Evolutionary conservation across 2,888 invertebrate genomes (phyloP).

Genomic region (Busseola fusca): DNA sequence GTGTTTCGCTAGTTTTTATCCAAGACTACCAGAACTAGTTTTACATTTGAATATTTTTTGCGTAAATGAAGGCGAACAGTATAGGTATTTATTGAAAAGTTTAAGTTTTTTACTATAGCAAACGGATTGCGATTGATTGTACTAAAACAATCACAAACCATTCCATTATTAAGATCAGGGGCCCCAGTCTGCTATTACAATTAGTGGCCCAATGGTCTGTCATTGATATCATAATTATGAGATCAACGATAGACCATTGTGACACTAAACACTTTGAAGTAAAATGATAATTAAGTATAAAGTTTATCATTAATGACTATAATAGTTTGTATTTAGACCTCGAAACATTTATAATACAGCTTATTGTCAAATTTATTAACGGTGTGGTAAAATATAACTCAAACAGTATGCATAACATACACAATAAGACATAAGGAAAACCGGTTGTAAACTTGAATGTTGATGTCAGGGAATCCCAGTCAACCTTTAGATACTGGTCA

Average conservation of each 20-base stretch:
- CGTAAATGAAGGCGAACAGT: not conserved
- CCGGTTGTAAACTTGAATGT: slow-evolving; percentile 35
- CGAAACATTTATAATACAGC: not conserved
- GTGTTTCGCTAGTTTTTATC: slow-evolving; percentile 27
- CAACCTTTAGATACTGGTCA: slow-evolving; percentile 34
- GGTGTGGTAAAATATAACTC: slow-evolving; percentile 13
- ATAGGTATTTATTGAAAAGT: not conserved
- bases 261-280: too few species aligned
- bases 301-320: not conserved
- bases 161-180: not conserved
- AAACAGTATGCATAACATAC: slow-evolving; percentile 27
- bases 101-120: not conserved
- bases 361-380: slow-evolving; percentile 9
- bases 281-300: not conserved
- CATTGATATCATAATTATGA: too few species aligned
- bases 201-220: too few species aligned
- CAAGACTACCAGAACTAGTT: slow-evolving; percentile 27
- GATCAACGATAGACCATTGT: too few species aligned
- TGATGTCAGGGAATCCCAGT: slow-evolving; percentile 62
- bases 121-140: not conserved
- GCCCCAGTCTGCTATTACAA: too few species aligned
- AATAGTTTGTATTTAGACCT: not conserved
- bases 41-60: slow-evolving; percentile 27
- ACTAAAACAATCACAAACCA: not conserved
- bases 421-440: slow-evolving; percentile 52